phyloP scores from a whole-genome alignment of 2,113 vertebrate genomes.

The Girardinichthys multiradiatus region DNA sequence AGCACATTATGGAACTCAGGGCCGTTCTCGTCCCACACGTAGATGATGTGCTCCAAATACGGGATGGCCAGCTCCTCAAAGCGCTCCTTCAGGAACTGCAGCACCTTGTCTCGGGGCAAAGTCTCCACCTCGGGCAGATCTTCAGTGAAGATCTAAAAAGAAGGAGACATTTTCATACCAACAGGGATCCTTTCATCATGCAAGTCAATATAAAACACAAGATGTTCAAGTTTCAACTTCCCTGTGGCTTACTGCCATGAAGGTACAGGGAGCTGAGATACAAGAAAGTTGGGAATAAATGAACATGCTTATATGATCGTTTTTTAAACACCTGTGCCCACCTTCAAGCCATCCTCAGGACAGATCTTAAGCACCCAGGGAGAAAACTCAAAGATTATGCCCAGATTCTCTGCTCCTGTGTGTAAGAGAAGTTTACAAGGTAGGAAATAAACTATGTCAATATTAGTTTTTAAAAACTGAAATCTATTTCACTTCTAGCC shows the following conservation, averaged over 20 bases:
- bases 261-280: neutral
- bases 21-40: slow-evolving; percentile 89
- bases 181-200: neutral
- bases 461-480: neutral
- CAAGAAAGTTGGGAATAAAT: neutral
- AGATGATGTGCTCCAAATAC: slow-evolving; percentile 94
- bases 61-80: slow-evolving; percentile 92
- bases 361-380: slow-evolving; percentile 95
- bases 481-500: neutral
- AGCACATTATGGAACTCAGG: slow-evolving; percentile 94
- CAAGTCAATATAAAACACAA: neutral
- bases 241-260: neutral
- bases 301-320: too few species aligned
- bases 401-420: slow-evolving; percentile 91
- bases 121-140: slow-evolving; percentile 95
- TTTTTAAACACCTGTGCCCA: slow-evolving; percentile 38
- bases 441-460: neutral
- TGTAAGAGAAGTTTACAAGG: neutral
- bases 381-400: slow-evolving; percentile 95
- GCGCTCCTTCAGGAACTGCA: slow-evolving; percentile 91
- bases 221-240: neutral
- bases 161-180: neutral
- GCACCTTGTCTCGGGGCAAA: slow-evolving; percentile 88
- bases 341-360: slow-evolving; percentile 96
- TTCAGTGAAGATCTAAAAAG: slow-evolving; percentile 94